A percentile compares a stretch with the other conserved stretches of the same genome.
Evolutionary conservation across 1,140 invertebrate species (phyloP).

Genomic region (Bathynomus jamesi): DNA sequence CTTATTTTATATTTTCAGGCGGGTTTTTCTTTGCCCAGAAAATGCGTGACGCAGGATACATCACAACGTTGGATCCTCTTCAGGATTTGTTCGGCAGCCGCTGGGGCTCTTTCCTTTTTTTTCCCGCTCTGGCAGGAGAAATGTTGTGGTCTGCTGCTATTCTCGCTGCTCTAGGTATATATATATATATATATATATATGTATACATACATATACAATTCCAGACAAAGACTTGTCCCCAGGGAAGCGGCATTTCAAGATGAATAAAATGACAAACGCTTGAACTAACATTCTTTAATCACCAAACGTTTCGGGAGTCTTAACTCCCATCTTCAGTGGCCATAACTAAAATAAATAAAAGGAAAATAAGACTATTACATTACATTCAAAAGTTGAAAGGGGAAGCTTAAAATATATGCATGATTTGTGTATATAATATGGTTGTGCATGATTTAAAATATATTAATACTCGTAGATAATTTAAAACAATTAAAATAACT

Average conservation of each 20-base stretch:
- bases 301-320: too few relatives aligned
- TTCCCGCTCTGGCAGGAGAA: constrained; percentile 68
- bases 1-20: constrained; percentile 45
- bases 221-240: too few relatives aligned
- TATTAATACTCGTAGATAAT: too few relatives aligned
- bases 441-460: too few relatives aligned
- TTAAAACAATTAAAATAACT: too few relatives aligned
- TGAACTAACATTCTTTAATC: too few relatives aligned
- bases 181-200: constrained; percentile 23
- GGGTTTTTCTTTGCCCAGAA: constrained; percentile 67
- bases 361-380: not conserved
- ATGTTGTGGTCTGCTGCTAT: constrained; percentile 71
- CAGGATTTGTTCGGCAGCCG: constrained; percentile 63
- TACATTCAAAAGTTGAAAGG: too few relatives aligned
- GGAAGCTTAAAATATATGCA: too few relatives aligned
- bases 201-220: constrained; percentile 5
- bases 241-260: too few relatives aligned
- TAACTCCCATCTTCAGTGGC: too few relatives aligned
- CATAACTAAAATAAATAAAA: not conserved
- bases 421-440: too few relatives aligned
- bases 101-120: constrained; percentile 65
- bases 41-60: constrained; percentile 67
- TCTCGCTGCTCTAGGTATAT: constrained; percentile 60
- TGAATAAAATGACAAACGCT: too few relatives aligned
- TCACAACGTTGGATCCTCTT: constrained; percentile 77